Percentiles rank a stretch among this genome's conserved stretches.
phyloP scores from a whole-genome alignment of 1,140 invertebrate genomes.

The Phenacoccus solenopsis region DNA sequence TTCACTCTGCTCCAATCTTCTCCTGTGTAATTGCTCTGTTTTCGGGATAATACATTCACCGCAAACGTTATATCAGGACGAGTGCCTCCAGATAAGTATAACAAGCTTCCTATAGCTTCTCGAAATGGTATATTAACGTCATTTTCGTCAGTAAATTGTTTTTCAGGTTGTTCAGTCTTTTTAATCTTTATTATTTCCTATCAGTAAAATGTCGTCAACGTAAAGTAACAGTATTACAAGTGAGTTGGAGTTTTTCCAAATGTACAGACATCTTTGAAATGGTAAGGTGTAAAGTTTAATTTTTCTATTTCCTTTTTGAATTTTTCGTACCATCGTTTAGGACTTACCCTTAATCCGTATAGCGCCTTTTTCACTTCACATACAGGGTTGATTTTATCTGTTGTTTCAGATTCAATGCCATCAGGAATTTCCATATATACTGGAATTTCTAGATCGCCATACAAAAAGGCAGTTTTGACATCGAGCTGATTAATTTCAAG shows the following conservation, averaged over 20 bases:
- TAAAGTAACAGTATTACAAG: background rate
- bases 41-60: conserved; percentile 27
- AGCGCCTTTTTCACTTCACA: conserved; percentile 25
- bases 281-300: conserved; percentile 11
- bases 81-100: conserved; percentile 31
- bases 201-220: conserved; percentile 21
- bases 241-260: background rate
- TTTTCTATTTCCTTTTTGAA: conserved; percentile 8
- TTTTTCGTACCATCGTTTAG: conserved; percentile 28
- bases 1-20: conserved; percentile 27
- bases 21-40: conserved; percentile 23
- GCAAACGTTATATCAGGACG: conserved; percentile 35
- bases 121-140: conserved; percentile 28
- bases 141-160: too few species aligned
- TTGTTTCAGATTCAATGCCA: conserved; percentile 24
- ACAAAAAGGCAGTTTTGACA: conserved; percentile 17
- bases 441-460: conserved; percentile 12
- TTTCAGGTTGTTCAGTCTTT: too few species aligned
- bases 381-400: conserved; percentile 24
- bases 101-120: conserved; percentile 31
- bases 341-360: conserved; percentile 35
- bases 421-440: conserved; percentile 17
- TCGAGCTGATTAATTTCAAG: conserved; percentile 17
- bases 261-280: background rate
- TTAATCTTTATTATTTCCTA: background rate